Conservation (phyloP, 2,113 vertebrate genomes). For the Heptranchias perlo region DNA sequence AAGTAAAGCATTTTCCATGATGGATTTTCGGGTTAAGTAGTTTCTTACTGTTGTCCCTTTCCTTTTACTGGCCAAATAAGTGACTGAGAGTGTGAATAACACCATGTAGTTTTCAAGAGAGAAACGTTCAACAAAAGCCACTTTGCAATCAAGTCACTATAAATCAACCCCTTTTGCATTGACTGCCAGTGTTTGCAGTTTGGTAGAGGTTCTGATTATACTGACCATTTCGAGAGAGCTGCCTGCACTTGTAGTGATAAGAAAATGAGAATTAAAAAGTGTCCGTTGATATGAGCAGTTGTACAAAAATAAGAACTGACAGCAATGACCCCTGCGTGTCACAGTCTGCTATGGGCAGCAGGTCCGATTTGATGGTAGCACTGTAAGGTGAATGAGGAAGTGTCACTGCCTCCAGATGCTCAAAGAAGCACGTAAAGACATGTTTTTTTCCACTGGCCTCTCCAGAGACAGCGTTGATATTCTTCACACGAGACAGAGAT, state of each 20-base stretch:
- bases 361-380: background rate
- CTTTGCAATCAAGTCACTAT: conserved; percentile 4
- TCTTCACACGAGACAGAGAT: background rate
- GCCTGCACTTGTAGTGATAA: background rate
- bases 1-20: background rate
- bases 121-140: background rate
- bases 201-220: background rate
- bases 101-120: background rate
- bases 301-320: background rate
- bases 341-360: background rate
- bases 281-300: background rate
- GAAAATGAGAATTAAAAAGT: background rate
- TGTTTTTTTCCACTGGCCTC: background rate
- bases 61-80: background rate
- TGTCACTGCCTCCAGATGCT: background rate
- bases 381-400: background rate
- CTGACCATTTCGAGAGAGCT: background rate
- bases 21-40: background rate
- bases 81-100: background rate
- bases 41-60: background rate
- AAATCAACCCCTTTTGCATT: background rate
- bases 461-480: background rate
- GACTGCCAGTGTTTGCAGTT: background rate
- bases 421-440: background rate
- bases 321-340: background rate